Percentiles rank a stretch among this genome's conserved stretches.
phyloP scores from a whole-genome alignment of 1,140 invertebrate genomes.

The Antheraea mylitta region DNA sequence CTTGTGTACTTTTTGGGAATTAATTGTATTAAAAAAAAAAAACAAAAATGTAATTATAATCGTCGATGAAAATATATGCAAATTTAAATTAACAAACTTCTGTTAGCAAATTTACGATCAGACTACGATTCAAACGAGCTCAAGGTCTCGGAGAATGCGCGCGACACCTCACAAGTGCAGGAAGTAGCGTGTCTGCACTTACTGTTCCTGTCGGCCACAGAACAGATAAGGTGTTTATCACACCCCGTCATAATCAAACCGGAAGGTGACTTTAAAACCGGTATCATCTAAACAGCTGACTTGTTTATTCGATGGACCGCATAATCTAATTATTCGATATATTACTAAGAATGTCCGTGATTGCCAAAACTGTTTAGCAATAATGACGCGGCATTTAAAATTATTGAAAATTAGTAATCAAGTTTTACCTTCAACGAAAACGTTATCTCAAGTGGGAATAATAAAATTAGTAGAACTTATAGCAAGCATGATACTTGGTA shows the following conservation, averaged over 20 bases:
- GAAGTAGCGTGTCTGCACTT: conserved; percentile 38
- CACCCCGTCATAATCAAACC: conserved; percentile 38
- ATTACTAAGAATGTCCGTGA: background rate
- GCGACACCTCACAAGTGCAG: conserved; percentile 38
- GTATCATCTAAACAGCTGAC: conserved; percentile 34
- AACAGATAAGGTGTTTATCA: conserved; percentile 32
- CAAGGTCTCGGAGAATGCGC: conserved; percentile 26
- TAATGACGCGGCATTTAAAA: background rate
- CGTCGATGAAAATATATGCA: background rate
- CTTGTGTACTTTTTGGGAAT: no score
- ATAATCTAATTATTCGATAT: conserved; percentile 15
- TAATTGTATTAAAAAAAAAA: no score
- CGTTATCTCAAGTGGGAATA: no score
- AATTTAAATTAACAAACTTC: background rate
- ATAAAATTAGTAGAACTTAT: no score
- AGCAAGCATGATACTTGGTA: no score
- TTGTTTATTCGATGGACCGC: conserved; percentile 19
- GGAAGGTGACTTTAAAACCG: conserved; percentile 20
- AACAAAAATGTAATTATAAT: background rate
- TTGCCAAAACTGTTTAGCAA: background rate
- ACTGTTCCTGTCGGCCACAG: conserved; percentile 32
- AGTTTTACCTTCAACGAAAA: background rate
- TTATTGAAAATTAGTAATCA: background rate
- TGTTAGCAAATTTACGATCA: background rate
- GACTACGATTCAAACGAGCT: conserved; percentile 8